Conservation (phyloP, 2,797 vertebrate species). For the Rhincodon typus region DNA sequence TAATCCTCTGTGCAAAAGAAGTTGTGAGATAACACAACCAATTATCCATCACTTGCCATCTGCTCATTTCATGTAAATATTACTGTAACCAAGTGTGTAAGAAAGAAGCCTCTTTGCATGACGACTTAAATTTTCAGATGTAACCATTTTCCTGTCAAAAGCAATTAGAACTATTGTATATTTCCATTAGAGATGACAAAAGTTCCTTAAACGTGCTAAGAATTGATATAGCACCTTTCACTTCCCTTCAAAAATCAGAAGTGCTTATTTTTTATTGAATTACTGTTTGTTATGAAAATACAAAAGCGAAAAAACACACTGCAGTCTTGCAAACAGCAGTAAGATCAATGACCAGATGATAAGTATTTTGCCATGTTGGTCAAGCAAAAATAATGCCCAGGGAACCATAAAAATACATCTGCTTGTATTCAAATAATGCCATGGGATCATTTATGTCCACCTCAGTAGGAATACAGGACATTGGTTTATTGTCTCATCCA, state of each 20-base stretch:
- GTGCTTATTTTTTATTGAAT: not conserved
- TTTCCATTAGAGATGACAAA: not conserved
- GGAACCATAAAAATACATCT: not conserved
- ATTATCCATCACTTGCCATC: not conserved
- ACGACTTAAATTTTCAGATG: not conserved
- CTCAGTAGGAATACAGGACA: not conserved
- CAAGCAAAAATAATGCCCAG: not conserved
- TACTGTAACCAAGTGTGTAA: not conserved
- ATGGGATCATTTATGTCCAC: not conserved
- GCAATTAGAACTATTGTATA: not conserved
- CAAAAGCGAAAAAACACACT: not conserved
- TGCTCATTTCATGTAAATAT: not conserved
- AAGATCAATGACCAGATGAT: not conserved
- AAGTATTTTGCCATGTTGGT: not conserved
- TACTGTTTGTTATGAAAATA: not conserved
- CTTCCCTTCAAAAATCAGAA: not conserved
- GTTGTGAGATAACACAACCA: conserved; percentile 7
- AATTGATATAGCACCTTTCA: not conserved
- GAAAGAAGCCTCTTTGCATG: not conserved
- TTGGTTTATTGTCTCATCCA: not conserved
- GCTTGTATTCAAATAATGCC: not conserved
- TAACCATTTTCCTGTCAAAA: not conserved
- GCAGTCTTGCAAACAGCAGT: not conserved
- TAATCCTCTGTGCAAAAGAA: not conserved
- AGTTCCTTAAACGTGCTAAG: not conserved